Evolutionary conservation across 2,888 invertebrate genomes (phyloP), one percentile per base, ranked within the genome.

Genomic region (Theretra japonica): DNA sequence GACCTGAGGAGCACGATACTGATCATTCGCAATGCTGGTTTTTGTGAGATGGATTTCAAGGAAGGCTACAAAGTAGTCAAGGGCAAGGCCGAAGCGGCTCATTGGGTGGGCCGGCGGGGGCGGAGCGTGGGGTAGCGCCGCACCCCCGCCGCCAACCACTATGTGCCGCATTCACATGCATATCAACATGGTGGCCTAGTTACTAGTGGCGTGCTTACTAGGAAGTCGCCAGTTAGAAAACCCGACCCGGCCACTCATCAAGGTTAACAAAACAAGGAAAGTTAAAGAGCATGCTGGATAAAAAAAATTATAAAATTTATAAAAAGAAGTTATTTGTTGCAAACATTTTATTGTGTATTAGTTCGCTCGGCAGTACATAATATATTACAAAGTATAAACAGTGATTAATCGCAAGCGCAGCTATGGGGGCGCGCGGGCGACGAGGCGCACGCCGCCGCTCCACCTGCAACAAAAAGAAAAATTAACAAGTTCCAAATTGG

Each of bases 401-500:
- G 74, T 76, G 75, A 74, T 41, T 65, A 65, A 65, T 48, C 65
- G 65, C 65, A 48, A 65, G 41, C 65, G 48, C 65, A 65, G 48
- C 41, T 23, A 65, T 41, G 48, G 48, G 23, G 17, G 41, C 11
- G 33, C 33, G n/a, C 53, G 65, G 21, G 48, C 62, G n/a, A 41
- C 53, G 69, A 73, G n/a, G 72, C 72, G 74, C 70, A 74, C 70
- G 74, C 75, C 75, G 74, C 74, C 62, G 71, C 73, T 23, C 6
- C 41, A 15, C 72, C 90, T 91, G 87, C 73, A 89, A 89, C 82
- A 83, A 84, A 86, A 84, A 85, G 82, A 79, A 83, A 81, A 83
- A 82, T 85, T 76, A 83, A 82, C 76, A 76, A 81, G 79, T 78
- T 82, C 78, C 33, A 76, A 83, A 83, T 80, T 85, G 78, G 82